phyloP scores from a whole-genome alignment of 2,797 vertebrate species.

The Acanthis flammea region DNA sequence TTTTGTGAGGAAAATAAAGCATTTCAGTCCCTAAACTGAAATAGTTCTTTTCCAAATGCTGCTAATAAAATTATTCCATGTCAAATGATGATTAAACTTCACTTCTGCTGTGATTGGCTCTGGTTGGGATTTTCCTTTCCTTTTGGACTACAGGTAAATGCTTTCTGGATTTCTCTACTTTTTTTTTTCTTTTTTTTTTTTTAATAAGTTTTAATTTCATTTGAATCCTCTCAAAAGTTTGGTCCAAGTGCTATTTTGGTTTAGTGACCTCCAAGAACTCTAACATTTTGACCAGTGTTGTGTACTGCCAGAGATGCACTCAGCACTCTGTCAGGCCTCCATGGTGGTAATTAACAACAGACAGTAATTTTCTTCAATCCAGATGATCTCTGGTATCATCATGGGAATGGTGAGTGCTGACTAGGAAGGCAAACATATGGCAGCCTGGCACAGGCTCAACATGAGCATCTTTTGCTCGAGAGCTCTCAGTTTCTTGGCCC shows the following conservation, averaged over 20 bases:
- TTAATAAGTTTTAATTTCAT: not conserved
- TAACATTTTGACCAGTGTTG: not conserved
- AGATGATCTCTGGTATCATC: not conserved
- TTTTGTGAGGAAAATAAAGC: not conserved
- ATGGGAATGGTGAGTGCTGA: not conserved
- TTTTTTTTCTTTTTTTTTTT: no score
- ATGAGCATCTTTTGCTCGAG: not conserved
- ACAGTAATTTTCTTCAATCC: not conserved
- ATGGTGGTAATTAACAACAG: not conserved
- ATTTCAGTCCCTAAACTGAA: not conserved
- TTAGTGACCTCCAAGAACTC: not conserved
- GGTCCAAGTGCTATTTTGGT: not conserved
- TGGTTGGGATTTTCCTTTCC: not conserved
- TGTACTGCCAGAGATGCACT: not conserved
- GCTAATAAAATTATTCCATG: not conserved
- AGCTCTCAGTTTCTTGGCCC: not conserved
- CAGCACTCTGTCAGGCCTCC: not conserved
- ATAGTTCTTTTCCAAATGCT: not conserved
- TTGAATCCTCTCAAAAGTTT: not conserved
- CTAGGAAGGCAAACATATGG: not conserved
- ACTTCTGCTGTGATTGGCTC: not conserved
- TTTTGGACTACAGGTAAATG: not conserved
- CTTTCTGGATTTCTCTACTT: not conserved
- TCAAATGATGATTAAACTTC: not conserved
- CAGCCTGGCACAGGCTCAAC: not conserved